Evolutionary conservation across 2,888 invertebrate genomes (phyloP).

Genomic region (Drosophila mimica): DNA sequence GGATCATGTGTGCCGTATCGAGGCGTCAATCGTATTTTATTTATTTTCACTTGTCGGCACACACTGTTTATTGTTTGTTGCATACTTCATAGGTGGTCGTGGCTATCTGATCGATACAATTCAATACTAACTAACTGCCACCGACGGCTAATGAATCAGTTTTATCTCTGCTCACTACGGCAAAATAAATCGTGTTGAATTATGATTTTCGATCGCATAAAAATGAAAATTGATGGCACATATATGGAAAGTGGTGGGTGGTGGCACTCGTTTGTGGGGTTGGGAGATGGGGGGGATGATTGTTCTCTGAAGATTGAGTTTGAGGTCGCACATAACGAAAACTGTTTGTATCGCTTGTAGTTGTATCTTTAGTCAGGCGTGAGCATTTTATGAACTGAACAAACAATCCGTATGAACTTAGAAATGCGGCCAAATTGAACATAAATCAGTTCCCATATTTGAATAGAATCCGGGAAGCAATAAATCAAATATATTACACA

Average conservation of each 20-base stretch:
- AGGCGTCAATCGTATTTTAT: slow-evolving; percentile 40
- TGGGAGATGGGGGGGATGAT: background rate
- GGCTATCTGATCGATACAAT: slow-evolving; percentile 32
- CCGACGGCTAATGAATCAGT: slow-evolving; percentile 40
- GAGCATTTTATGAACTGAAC: slow-evolving; percentile 31
- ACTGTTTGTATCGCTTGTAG: slow-evolving; percentile 34
- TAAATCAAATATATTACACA: background rate
- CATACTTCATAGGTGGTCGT: slow-evolving; percentile 76
- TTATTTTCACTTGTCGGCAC: slow-evolving; percentile 68
- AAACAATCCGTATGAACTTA: slow-evolving; percentile 23
- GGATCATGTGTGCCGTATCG: slow-evolving; percentile 12
- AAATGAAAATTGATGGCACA: slow-evolving; percentile 26
- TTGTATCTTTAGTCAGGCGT: slow-evolving; percentile 22
- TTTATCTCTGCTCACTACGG: background rate
- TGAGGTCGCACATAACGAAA: slow-evolving; percentile 23
- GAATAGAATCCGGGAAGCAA: background rate
- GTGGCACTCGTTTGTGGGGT: too few relatives aligned
- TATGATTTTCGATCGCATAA: slow-evolving; percentile 53
- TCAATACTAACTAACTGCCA: slow-evolving; percentile 42
- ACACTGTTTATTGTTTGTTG: slow-evolving; percentile 70
- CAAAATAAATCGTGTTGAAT: slow-evolving; percentile 31
- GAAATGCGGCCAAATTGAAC: slow-evolving; percentile 22
- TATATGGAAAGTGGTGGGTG: background rate
- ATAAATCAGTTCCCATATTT: background rate
- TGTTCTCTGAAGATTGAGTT: slow-evolving; percentile 5